Conservation (phyloP, 2,888 invertebrate genomes). For the Agonopterix subpropinquella region DNA sequence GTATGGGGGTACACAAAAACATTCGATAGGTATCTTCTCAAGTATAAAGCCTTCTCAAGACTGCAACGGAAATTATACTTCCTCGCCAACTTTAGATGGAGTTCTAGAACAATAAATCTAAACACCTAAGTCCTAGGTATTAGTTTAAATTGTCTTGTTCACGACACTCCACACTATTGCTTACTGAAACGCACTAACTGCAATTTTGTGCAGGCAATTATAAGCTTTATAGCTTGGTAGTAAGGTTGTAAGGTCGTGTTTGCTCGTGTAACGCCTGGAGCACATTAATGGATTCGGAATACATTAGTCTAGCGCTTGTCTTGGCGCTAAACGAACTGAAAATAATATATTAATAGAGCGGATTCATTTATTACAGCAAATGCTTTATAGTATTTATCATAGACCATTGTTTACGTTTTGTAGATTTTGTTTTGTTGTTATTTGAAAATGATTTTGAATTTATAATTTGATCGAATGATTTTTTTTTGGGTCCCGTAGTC, state of each 20-base stretch:
- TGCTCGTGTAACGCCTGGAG: constrained; percentile 6
- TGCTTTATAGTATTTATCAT: background rate
- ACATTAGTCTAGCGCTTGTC: constrained; percentile 22
- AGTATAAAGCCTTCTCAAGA: background rate
- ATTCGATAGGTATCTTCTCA: too few relatives aligned
- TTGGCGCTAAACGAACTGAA: constrained; percentile 23
- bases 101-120: constrained; percentile 30
- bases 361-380: constrained; percentile 12
- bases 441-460: too few relatives aligned
- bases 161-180: constrained; percentile 15
- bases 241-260: background rate
- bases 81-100: constrained; percentile 6
- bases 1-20: background rate
- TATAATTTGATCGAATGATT: too few relatives aligned
- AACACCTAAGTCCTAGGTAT: constrained; percentile 35
- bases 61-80: constrained; percentile 5
- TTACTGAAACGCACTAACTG: constrained; percentile 9
- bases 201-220: background rate
- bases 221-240: background rate
- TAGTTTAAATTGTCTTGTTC: constrained; percentile 41
- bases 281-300: constrained; percentile 26
- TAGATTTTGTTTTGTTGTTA: too few relatives aligned
- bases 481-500: too few relatives aligned
- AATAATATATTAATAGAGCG: constrained; percentile 27
- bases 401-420: background rate